These are phyloP conservation scores for Lamellibrachia satsuma DNA, from an alignment of 2,888 invertebrate species.

Conservation along the genomic window DNA sequence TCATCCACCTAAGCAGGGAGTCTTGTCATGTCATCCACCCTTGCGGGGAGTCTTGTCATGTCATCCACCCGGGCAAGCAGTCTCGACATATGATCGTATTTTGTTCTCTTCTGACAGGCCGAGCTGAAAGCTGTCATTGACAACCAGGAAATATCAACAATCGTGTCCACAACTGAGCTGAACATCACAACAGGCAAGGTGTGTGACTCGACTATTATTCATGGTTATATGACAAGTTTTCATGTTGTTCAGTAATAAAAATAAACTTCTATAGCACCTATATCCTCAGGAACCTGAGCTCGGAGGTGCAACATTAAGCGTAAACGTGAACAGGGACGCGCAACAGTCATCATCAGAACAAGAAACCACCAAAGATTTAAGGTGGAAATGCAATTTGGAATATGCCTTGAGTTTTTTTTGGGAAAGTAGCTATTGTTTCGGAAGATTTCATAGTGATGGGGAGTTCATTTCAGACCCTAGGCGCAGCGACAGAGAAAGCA, in stretches of 20 bases:
- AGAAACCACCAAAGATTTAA: too few relatives aligned
- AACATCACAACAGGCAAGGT: conserved; percentile 61
- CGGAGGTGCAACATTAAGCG: too few relatives aligned
- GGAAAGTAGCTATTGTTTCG: too few relatives aligned
- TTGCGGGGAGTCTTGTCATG: not conserved
- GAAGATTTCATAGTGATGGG: too few relatives aligned
- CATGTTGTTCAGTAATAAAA: not conserved
- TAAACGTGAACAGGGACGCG: too few relatives aligned
- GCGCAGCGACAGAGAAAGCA: too few relatives aligned
- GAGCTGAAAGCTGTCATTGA: conserved; percentile 59
- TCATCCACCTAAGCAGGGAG: not conserved
- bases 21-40: not conserved
- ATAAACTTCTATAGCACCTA: not conserved
- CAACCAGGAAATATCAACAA: conserved; percentile 59
- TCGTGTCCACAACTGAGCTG: conserved; percentile 61
- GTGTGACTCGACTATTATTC: conserved; percentile 23
- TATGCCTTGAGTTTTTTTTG: too few relatives aligned
- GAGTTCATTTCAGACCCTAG: too few relatives aligned
- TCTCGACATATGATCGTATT: not conserved
- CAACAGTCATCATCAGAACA: too few relatives aligned
- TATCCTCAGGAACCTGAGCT: too few relatives aligned
- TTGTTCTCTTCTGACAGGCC: conserved; percentile 48
- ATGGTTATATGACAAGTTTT: not conserved
- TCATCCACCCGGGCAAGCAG: not conserved
- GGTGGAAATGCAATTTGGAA: too few relatives aligned